These are phyloP conservation scores for Cyrtonyx montezumae DNA, from an alignment of 2,113 vertebrate genomes.

Conservation along the genomic window DNA sequence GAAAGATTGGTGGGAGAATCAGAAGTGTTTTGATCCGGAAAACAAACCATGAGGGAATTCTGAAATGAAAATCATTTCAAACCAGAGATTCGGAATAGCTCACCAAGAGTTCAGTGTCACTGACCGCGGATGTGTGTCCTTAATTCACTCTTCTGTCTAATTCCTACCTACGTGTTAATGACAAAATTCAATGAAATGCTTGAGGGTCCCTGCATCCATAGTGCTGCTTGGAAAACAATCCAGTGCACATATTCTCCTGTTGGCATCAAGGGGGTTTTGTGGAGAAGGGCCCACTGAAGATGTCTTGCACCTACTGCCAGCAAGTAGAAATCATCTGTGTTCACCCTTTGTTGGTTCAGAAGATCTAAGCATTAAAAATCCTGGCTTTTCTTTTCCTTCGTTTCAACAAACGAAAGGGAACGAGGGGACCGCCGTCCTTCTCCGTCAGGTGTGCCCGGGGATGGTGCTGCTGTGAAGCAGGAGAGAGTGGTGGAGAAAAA, in stretches of 20 bases:
- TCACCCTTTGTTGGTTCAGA: background rate
- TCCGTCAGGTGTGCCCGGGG: background rate
- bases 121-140: background rate
- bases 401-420: background rate
- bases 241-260: background rate
- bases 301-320: background rate
- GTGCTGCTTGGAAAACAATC: background rate
- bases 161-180: background rate
- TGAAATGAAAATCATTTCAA: constrained; percentile 26
- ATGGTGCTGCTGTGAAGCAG: background rate
- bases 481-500: background rate
- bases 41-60: background rate
- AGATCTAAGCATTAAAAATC: background rate
- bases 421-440: fast-evolving
- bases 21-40: background rate
- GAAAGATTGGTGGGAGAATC: background rate
- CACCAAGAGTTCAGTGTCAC: background rate
- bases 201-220: background rate
- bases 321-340: background rate
- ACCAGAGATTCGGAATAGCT: constrained; percentile 42
- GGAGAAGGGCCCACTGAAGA: background rate
- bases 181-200: background rate
- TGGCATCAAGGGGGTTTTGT: background rate
- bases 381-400: background rate
- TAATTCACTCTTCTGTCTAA: background rate